Conservation (phyloP, 53 echinoderm and acorn worm species). For the Paracentrotus lividus region DNA sequence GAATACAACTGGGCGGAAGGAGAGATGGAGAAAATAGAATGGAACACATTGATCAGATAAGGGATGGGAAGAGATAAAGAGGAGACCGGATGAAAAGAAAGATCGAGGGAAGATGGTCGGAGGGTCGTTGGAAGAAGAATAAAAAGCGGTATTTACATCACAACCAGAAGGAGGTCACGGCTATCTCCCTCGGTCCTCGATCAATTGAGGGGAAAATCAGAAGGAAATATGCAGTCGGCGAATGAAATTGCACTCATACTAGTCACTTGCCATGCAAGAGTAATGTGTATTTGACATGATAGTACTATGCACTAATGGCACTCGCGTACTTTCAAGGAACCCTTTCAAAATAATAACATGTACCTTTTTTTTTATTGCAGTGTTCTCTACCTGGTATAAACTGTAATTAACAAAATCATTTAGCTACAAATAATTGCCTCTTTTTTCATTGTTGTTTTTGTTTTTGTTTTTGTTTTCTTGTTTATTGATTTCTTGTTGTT, state of each 20-base stretch:
- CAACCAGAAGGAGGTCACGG: slow-evolving; percentile 5
- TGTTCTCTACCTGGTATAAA: too few relatives aligned
- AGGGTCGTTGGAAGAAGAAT: background rate
- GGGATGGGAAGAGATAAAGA: background rate
- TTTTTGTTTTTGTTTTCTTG: too few relatives aligned
- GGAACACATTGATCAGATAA: background rate
- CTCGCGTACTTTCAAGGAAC: background rate
- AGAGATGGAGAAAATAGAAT: too few relatives aligned
- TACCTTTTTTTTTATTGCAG: background rate
- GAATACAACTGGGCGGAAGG: too few relatives aligned
- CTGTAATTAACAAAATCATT: too few relatives aligned
- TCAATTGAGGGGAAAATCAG: slow-evolving; percentile 44
- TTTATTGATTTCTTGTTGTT: too few relatives aligned
- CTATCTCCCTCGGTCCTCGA: background rate
- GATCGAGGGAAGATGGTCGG: too few relatives aligned
- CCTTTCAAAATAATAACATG: background rate
- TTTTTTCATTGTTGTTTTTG: too few relatives aligned
- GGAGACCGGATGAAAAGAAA: background rate
- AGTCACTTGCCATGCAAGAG: slow-evolving; percentile 11
- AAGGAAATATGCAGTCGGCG: slow-evolving; percentile 19
- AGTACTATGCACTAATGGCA: background rate
- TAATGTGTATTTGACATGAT: slow-evolving; percentile 37
- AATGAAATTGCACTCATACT: slow-evolving; percentile 27
- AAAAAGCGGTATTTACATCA: background rate
- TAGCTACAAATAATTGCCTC: too few relatives aligned